Percentiles rank a stretch among this genome's conserved stretches.
These are phyloP conservation scores for Sitobion miscanthi DNA, from an alignment of 1,140 invertebrate species.

Conservation along the genomic window DNA sequence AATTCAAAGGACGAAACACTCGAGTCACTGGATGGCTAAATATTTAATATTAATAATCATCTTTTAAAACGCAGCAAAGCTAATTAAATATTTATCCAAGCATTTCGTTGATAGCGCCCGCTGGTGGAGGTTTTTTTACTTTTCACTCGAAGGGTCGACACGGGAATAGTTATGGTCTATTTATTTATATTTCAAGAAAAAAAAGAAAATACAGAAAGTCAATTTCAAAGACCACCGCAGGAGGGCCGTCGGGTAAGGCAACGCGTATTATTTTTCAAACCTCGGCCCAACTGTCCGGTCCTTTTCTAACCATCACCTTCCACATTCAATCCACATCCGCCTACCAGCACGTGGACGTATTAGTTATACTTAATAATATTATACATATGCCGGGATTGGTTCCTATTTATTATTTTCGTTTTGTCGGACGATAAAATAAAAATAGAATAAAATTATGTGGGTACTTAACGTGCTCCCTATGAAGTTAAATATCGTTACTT, in stretches of 20 bases:
- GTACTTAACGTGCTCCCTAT: neutral
- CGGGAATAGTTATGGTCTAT: neutral
- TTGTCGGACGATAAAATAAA: neutral
- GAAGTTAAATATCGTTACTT: no score
- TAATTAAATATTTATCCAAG: slow-evolving; percentile 9
- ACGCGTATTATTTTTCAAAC: slow-evolving; percentile 41
- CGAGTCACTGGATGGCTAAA: neutral
- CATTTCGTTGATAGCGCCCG: neutral
- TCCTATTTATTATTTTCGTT: neutral
- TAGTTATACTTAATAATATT: neutral
- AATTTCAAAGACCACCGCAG: neutral
- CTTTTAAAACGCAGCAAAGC: neutral
- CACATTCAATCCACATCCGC: neutral
- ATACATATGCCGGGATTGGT: neutral
- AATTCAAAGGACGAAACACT: neutral
- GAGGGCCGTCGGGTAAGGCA: slow-evolving; percentile 28
- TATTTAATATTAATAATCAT: neutral
- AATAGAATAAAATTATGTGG: neutral
- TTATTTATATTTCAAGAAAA: neutral
- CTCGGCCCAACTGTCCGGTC: slow-evolving; percentile 27
- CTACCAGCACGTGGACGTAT: neutral
- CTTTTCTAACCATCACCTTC: neutral
- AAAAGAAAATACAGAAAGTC: neutral
- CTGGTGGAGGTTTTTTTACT: neutral
- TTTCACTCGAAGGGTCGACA: slow-evolving; percentile 1